Base-by-base conservation (phyloP, 2,888 invertebrate species). In the Drepana falcataria region DNA sequence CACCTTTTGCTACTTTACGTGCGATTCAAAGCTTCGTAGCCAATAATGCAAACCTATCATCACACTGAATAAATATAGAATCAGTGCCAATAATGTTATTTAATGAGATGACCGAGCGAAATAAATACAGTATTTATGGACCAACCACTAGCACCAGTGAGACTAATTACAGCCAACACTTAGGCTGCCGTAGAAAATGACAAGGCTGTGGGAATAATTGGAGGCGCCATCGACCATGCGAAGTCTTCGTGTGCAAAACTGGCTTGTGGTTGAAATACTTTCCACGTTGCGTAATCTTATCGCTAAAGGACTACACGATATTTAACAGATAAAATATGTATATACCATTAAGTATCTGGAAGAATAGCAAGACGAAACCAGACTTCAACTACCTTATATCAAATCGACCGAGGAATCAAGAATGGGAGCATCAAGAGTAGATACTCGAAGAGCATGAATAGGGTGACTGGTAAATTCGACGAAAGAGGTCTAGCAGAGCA, bases 231-330 rank as follows among this genome's bases (percentile, higher is more conserved):
- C 7, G 9, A 44, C 9, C 9, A 49, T 49, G 40, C 33, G 49
- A 49, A 40, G 6, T 35, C 37, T 48, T 35, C 48, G n/a, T 47
- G 35, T 7, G 52, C 6, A 33, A 35, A 35, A 9, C 44, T 48
- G n/a, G 33, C 47, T 35, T 21, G 6, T 37, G 35, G 48, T 58
- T 59, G 59, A 59, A 59, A 65, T 62, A 70, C 69, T 73, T 71
- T 73, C 66, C 62, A 67, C 56, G 66, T 73, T 63, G 54, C 57
- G 60, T 55, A 66, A 65, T 49, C 52, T 53, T 57, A 53, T 48
- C n/a, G n/a, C n/a, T 35, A 48, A 53, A 47, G 48, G 47, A 48
- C 49, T 37, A 37, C 4, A 37, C 37, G 4, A 37, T 3, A 37
- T 3, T 2, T 37, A 3, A 4, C 4, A 3, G n/a, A n/a, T n/a